Evolutionary conservation across 2,797 vertebrate genomes (phyloP).

Genomic region (Melanotaenia nigrans): DNA sequence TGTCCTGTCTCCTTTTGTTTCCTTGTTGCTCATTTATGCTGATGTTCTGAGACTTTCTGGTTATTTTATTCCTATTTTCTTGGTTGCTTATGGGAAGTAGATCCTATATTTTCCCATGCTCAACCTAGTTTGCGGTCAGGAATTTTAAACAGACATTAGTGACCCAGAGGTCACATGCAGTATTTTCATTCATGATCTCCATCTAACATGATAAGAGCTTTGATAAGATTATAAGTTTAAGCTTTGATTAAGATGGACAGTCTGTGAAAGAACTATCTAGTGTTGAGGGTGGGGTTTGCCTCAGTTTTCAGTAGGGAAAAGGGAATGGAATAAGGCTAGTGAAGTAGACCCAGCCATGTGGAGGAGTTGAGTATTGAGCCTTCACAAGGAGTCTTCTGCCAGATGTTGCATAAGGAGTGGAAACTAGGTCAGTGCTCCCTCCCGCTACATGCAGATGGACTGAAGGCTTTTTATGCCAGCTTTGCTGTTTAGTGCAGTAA

Average conservation of each 20-base stretch:
- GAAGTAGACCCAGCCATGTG: constrained; percentile 28
- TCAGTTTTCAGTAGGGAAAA: constrained; percentile 7
- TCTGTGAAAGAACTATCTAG: constrained; percentile 12
- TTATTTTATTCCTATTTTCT: neutral
- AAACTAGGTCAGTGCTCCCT: constrained; percentile 66
- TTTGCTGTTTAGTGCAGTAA: constrained; percentile 13
- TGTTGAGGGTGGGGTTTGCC: constrained; percentile 26
- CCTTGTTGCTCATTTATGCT: constrained; percentile 7
- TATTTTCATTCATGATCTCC: neutral
- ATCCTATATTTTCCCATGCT: neutral
- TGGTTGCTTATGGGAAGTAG: neutral
- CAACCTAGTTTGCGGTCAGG: neutral
- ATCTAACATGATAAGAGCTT: neutral
- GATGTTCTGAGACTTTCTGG: constrained; percentile 12
- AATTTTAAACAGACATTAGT: neutral
- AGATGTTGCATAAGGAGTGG: constrained; percentile 73
- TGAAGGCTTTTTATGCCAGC: constrained; percentile 22
- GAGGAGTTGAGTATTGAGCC: constrained; percentile 49
- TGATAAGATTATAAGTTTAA: constrained; percentile 1
- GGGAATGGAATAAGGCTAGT: constrained; percentile 8
- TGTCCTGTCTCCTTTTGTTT: constrained; percentile 29
- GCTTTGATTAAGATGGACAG: neutral
- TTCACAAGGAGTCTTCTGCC: constrained; percentile 56
- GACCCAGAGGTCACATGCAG: neutral
- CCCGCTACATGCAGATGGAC: constrained; percentile 22